These are phyloP conservation scores for Coremacera marginata DNA, from an alignment of 2,888 invertebrate species.

Conservation along the genomic window DNA sequence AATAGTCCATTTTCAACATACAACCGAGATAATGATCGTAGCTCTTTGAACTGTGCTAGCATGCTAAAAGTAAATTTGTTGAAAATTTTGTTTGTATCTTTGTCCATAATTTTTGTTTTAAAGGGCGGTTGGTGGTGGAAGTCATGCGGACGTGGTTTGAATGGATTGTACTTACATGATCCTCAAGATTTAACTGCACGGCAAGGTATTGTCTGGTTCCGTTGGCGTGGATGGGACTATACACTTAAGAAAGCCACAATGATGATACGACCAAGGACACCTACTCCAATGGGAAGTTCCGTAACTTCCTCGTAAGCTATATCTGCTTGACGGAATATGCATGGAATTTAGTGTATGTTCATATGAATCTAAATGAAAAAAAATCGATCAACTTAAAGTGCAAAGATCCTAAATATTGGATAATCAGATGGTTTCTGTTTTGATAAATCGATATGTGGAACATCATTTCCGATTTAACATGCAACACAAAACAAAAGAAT, in stretches of 20 bases:
- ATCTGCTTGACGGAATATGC: not conserved
- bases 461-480: not conserved
- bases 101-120: conserved; percentile 19
- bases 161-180: conserved; percentile 89
- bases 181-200: conserved; percentile 90
- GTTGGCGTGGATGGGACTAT: conserved; percentile 96
- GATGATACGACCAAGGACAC: conserved; percentile 85
- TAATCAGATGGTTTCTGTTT: conserved; percentile 17
- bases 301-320: conserved; percentile 48
- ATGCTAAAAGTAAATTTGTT: conserved; percentile 79
- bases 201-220: conserved; percentile 95
- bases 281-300: conserved; percentile 60
- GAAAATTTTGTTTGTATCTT: too few relatives aligned
- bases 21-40: conserved; percentile 92
- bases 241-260: conserved; percentile 89
- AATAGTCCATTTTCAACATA: conserved; percentile 94
- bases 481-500: conserved; percentile 9
- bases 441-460: not conserved
- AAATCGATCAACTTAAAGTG: conserved; percentile 24
- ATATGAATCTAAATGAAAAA: conserved; percentile 42
- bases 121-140: conserved; percentile 96
- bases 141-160: conserved; percentile 89
- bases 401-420: conserved; percentile 31
- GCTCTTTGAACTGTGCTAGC: conserved; percentile 90
- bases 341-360: conserved; percentile 47